phyloP scores from a whole-genome alignment of 2,888 invertebrate species.

The Drosophila infuscata region DNA sequence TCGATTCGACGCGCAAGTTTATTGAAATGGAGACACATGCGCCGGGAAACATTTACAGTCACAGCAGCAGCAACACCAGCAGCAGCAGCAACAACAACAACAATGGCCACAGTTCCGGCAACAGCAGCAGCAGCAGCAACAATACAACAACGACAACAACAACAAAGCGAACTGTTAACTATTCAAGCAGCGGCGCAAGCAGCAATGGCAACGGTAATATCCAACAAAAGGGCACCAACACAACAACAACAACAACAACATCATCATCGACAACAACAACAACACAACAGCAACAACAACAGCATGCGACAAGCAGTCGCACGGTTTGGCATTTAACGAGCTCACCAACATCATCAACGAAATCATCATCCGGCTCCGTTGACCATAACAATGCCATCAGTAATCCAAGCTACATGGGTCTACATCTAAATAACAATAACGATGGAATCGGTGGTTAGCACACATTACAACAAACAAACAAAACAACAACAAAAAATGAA shows the following conservation, averaged over 20 bases:
- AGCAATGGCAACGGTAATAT: constrained; percentile 77
- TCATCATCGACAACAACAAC: constrained; percentile 41
- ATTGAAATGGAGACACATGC: constrained; percentile 79
- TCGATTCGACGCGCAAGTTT: constrained; percentile 75
- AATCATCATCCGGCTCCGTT: constrained; percentile 66
- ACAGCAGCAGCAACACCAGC: constrained; percentile 31
- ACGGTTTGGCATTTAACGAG: constrained; percentile 84
- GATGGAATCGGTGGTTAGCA: constrained; percentile 84
- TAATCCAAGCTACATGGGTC: constrained; percentile 85
- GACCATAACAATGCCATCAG: constrained; percentile 84
- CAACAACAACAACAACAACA: constrained; percentile 36
- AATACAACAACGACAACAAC: constrained; percentile 29
- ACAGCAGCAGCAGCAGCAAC: constrained; percentile 56
- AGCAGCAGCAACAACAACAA: constrained; percentile 51
- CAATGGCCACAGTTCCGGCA: constrained; percentile 54
- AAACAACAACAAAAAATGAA: not conserved
- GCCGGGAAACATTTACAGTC: constrained; percentile 31
- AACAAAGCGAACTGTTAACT: constrained; percentile 63
- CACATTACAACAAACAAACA: constrained; percentile 18
- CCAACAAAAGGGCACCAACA: constrained; percentile 49
- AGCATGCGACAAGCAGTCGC: constrained; percentile 81
- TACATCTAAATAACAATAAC: constrained; percentile 82
- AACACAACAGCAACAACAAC: constrained; percentile 57
- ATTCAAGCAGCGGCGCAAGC: constrained; percentile 69
- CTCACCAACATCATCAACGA: constrained; percentile 74